phyloP scores from a whole-genome alignment of 2,113 vertebrate genomes.

The Microcebus ravelobensis region DNA sequence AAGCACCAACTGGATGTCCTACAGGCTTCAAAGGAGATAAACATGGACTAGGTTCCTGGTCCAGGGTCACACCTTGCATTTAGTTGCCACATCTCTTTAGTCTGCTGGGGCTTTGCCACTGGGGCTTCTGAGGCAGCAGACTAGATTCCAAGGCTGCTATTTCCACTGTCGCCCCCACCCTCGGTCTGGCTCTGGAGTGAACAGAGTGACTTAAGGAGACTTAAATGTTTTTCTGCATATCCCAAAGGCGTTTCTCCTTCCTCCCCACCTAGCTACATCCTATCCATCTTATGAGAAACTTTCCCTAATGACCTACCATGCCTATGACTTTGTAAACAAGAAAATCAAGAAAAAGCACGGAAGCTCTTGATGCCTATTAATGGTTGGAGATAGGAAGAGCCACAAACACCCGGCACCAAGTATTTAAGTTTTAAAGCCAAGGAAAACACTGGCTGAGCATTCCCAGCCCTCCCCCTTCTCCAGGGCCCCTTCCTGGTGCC shows the following conservation, averaged over 20 bases:
- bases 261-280: too few species aligned
- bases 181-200: too few species aligned
- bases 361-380: background rate
- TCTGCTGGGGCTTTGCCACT: too few species aligned
- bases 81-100: too few species aligned
- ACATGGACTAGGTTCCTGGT: background rate
- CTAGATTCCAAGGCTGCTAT: too few species aligned
- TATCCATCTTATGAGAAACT: too few species aligned
- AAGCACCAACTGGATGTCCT: background rate
- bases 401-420: background rate
- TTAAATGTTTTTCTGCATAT: too few species aligned
- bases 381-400: background rate
- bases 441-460: background rate
- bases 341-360: background rate
- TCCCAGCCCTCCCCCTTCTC: background rate
- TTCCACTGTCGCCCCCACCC: too few species aligned
- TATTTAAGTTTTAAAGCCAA: background rate
- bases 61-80: too few species aligned
- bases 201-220: too few species aligned
- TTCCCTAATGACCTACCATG: background rate
- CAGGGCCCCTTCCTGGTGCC: background rate
- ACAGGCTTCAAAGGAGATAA: background rate
- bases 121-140: too few species aligned
- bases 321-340: background rate
- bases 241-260: too few species aligned